A percentile compares a stretch with the other conserved stretches of the same genome.
These are phyloP conservation scores for Oryzias sinensis DNA, from an alignment of 2,797 vertebrate species.

Conservation along the genomic window DNA sequence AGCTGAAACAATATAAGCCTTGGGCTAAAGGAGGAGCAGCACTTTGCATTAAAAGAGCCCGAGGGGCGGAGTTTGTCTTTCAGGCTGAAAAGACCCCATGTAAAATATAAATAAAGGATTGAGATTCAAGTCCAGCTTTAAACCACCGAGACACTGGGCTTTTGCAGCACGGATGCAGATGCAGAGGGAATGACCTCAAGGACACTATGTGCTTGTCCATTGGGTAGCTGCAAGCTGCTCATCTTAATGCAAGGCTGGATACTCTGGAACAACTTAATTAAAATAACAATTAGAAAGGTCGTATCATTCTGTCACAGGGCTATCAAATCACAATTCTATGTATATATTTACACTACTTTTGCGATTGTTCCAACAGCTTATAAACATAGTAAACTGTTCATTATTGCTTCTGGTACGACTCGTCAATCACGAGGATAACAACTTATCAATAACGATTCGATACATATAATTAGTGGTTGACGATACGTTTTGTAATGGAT, in stretches of 20 bases:
- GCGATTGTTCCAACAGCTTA: too few relatives aligned
- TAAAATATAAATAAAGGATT: neutral
- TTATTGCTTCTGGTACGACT: too few relatives aligned
- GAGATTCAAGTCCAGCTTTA: neutral
- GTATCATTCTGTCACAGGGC: too few relatives aligned
- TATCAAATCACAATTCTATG: too few relatives aligned
- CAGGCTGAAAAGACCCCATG: neutral
- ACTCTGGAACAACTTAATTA: too few relatives aligned
- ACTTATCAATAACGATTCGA: too few relatives aligned
- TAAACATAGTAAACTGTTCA: too few relatives aligned
- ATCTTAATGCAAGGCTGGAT: neutral
- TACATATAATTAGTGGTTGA: too few relatives aligned
- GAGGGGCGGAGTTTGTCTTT: neutral
- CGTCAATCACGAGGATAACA: too few relatives aligned
- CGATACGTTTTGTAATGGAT: too few relatives aligned
- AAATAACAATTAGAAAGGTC: too few relatives aligned
- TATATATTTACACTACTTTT: too few relatives aligned
- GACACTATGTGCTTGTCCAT: neutral
- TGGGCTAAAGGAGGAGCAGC: neutral
- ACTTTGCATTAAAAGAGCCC: conserved; percentile 7
- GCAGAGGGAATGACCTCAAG: neutral
- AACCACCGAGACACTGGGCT: neutral
- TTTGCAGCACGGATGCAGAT: neutral
- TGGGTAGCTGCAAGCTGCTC: neutral
- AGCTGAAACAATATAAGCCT: conserved; percentile 13